Evolutionary conservation across 2,113 vertebrate genomes (phyloP).

Genomic region (Anhinga anhinga): DNA sequence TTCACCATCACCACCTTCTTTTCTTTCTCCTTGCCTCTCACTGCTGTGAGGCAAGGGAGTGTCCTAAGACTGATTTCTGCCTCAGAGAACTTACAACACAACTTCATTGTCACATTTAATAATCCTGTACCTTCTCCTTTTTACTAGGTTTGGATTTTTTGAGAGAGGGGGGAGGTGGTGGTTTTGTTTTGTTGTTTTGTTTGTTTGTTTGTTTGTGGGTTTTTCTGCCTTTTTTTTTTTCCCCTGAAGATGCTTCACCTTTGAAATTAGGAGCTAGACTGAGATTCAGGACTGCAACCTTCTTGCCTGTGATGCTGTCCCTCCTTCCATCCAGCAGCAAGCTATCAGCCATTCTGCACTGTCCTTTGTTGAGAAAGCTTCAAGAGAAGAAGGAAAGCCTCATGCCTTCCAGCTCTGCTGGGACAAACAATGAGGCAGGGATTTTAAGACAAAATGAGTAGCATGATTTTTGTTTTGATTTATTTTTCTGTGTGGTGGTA

Average conservation of each 20-base stretch:
- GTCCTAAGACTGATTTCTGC: not conserved
- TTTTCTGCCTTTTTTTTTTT: no score
- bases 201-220: fast-evolving
- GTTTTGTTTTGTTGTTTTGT: no score
- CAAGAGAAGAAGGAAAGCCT: not conserved
- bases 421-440: not conserved
- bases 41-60: not conserved
- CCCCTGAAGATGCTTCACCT: not conserved
- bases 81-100: not conserved
- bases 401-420: not conserved
- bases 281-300: not conserved
- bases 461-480: not conserved
- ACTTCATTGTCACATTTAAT: not conserved
- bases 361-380: not conserved
- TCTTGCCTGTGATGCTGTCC: not conserved
- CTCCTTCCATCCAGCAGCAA: not conserved
- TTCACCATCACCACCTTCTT: not conserved
- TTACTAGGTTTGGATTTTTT: not conserved
- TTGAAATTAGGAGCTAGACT: not conserved
- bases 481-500: not conserved
- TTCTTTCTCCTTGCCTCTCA: not conserved
- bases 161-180: fast-evolving
- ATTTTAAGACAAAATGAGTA: not conserved
- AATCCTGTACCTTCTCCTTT: not conserved
- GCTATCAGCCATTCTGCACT: not conserved